These are phyloP conservation scores for Fratercula arctica DNA, from an alignment of 2,797 vertebrate genomes.

Conservation along the genomic window DNA sequence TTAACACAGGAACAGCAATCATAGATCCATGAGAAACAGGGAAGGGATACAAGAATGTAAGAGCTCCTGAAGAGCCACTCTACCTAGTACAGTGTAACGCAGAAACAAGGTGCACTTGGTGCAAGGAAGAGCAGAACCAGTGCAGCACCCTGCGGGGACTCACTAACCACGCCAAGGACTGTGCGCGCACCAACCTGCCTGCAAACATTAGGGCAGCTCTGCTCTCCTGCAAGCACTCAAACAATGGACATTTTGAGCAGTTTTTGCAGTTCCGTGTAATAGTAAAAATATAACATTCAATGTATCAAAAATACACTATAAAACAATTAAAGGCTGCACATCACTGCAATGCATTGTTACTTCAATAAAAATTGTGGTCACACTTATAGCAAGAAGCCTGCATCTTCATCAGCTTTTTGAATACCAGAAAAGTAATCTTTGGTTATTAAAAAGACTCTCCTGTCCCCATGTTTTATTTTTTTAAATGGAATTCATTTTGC, in stretches of 20 bases:
- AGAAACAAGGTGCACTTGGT: neutral
- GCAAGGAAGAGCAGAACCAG: neutral
- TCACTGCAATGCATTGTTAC: neutral
- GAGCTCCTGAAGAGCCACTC: neutral
- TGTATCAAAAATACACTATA: conserved; percentile 14
- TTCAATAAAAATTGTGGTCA: neutral
- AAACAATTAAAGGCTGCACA: conserved; percentile 6
- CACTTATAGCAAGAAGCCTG: neutral
- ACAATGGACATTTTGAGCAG: neutral
- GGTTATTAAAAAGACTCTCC: neutral
- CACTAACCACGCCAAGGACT: neutral
- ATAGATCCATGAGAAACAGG: neutral
- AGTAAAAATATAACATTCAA: conserved; percentile 29
- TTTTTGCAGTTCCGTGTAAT: neutral
- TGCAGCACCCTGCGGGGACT: neutral
- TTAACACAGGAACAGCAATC: neutral
- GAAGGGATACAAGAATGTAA: neutral
- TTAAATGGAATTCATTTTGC: neutral
- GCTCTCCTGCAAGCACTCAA: neutral
- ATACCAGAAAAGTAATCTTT: neutral
- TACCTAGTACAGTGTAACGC: neutral
- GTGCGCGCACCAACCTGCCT: fast-evolving
- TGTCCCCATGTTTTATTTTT: too few relatives aligned
- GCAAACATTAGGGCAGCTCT: neutral
- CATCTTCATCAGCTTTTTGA: neutral